Percentiles rank a stretch among this genome's conserved stretches.
phyloP scores from a whole-genome alignment of 2,113 vertebrate genomes.

The Agelaius tricolor region DNA sequence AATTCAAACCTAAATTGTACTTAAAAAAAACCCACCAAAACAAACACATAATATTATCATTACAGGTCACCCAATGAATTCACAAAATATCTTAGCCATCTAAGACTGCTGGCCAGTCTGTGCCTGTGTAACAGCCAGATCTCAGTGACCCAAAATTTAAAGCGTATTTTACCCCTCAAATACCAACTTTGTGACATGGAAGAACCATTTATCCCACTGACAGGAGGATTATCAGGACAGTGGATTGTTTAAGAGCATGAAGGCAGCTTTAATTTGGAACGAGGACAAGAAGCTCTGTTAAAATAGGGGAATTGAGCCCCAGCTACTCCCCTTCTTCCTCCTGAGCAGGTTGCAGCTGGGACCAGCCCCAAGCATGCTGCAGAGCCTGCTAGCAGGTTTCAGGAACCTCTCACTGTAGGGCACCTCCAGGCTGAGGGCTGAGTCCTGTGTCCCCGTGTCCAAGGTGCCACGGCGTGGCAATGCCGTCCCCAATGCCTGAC shows the following conservation, averaged over 20 bases:
- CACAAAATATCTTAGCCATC: not conserved
- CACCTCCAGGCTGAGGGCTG: not conserved
- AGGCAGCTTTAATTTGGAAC: not conserved
- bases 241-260: not conserved
- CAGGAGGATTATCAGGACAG: not conserved
- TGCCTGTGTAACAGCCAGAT: not conserved
- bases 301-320: not conserved
- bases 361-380: not conserved
- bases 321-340: not conserved
- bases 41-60: not conserved
- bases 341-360: rapidly evolving
- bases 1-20: not conserved
- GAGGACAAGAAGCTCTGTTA: not conserved
- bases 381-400: not conserved
- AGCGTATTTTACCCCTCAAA: not conserved
- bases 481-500: not conserved
- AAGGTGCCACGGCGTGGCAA: rapidly evolving
- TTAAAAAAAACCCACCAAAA: not conserved
- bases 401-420: not conserved
- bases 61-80: not conserved
- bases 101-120: not conserved
- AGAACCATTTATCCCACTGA: not conserved
- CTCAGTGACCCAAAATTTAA: not conserved
- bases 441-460: rapidly evolving
- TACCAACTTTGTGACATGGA: not conserved